Percentiles rank a stretch among this genome's conserved stretches.
These are phyloP conservation scores for Heterodera schachtii DNA, from an alignment of 1,140 invertebrate species.

Conservation along the genomic window DNA sequence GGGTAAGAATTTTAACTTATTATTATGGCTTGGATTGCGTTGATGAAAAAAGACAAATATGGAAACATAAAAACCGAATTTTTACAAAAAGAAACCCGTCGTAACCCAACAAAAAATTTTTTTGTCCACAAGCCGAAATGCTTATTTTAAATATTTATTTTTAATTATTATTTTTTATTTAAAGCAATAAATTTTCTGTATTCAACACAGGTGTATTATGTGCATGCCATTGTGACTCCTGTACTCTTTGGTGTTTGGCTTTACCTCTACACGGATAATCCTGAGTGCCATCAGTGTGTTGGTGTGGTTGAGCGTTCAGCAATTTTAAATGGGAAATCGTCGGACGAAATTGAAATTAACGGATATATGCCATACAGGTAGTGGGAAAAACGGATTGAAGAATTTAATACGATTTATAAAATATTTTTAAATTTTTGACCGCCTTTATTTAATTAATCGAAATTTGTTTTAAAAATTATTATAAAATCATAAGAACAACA, in stretches of 20 bases:
- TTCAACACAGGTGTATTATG: conserved; percentile 7
- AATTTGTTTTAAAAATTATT: no score
- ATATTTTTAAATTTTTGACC: no score
- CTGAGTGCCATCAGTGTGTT: conserved; percentile 41
- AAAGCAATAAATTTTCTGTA: not conserved
- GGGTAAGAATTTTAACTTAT: not conserved
- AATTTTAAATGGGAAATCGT: conserved; percentile 38
- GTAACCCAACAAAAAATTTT: no score
- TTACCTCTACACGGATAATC: conserved; percentile 45
- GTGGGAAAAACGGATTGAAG: not conserved
- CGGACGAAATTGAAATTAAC: conserved; percentile 35
- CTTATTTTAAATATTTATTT: no score
- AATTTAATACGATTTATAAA: conserved; percentile 6
- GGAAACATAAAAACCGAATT: no score
- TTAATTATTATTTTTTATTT: no score
- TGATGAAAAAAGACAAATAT: no score
- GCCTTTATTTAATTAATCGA: no score
- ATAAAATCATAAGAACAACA: no score
- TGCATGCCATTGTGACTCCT: conserved; percentile 20
- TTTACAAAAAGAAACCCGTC: no score
- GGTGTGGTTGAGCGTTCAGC: conserved; percentile 20
- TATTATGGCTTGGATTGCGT: no score
- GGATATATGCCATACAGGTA: conserved; percentile 43
- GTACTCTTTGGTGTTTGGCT: conserved; percentile 37
- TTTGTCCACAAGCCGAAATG: no score